Conservation (phyloP, 2,113 vertebrate species). For the Notarius lentiginosus region DNA sequence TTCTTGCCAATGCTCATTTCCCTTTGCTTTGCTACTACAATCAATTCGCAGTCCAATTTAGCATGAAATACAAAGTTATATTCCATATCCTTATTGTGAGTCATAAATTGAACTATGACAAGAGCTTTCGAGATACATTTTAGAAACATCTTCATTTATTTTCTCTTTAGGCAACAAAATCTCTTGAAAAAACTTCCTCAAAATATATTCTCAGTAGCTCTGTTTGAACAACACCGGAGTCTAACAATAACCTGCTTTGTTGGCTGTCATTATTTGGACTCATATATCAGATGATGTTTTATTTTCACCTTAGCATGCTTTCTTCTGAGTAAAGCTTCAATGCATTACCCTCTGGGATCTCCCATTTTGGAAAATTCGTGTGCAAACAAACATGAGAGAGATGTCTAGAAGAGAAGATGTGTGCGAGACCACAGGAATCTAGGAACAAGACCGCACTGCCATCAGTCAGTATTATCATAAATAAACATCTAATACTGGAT, state of each 20-base stretch:
- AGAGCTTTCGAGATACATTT: background rate
- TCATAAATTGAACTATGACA: background rate
- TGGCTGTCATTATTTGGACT: background rate
- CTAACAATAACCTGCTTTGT: background rate
- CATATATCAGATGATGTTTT: background rate
- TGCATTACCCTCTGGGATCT: background rate
- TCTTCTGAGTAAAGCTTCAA: background rate
- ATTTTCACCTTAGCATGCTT: background rate
- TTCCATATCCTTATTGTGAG: background rate
- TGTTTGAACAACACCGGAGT: background rate
- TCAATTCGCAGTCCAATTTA: background rate
- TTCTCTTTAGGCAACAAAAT: background rate
- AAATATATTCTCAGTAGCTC: background rate
- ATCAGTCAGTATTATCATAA: constrained; percentile 1
- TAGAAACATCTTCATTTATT: background rate
- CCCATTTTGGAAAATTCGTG: background rate
- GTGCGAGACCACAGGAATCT: background rate
- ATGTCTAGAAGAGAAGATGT: background rate
- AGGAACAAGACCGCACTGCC: background rate
- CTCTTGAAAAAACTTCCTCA: background rate
- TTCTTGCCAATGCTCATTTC: background rate
- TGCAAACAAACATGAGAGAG: background rate
- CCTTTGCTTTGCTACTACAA: background rate
- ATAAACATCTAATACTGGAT: background rate
- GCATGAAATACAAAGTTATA: background rate